Conservation (phyloP, 2,888 invertebrate genomes). For the Carpatolechia fugitivella region DNA sequence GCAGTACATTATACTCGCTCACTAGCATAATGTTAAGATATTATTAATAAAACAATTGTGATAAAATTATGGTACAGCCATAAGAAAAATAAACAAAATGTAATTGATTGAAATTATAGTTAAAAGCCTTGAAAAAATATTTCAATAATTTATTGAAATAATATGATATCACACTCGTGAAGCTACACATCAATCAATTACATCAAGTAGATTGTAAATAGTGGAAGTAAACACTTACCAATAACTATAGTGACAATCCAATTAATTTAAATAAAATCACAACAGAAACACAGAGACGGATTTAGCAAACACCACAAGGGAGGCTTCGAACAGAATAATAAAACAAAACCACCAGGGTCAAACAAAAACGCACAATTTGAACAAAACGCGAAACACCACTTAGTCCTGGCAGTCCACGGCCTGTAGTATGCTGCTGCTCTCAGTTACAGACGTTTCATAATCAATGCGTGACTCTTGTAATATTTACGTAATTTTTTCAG, state of each 20-base stretch:
- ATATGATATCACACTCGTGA: too few species aligned
- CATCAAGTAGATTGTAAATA: not conserved
- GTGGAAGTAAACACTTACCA: conserved; percentile 51
- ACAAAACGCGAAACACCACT: conserved; percentile 44
- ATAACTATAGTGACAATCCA: conserved; percentile 65
- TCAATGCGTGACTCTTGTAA: conserved; percentile 72
- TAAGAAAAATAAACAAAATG: too few species aligned
- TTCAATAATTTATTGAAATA: too few species aligned
- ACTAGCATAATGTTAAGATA: too few species aligned
- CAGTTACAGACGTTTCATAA: conserved; percentile 62
- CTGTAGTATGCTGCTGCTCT: conserved; percentile 34
- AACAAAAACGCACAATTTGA: conserved; percentile 64
- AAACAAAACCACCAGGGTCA: conserved; percentile 69
- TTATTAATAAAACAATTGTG: too few species aligned
- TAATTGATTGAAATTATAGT: too few species aligned
- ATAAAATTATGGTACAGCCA: too few species aligned
- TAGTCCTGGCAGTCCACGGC: conserved; percentile 36
- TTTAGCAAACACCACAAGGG: conserved; percentile 56
- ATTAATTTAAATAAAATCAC: conserved; percentile 60
- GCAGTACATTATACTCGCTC: too few species aligned
- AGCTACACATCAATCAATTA: too few species aligned
- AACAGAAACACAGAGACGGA: conserved; percentile 62
- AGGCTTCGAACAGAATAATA: conserved; percentile 60
- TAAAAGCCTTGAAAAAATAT: not conserved
- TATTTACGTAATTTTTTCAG: conserved; percentile 79